Evolutionary conservation across 2,113 vertebrate genomes (phyloP), one percentile per base, ranked within the genome.

Genomic region (Hippolais icterina): DNA sequence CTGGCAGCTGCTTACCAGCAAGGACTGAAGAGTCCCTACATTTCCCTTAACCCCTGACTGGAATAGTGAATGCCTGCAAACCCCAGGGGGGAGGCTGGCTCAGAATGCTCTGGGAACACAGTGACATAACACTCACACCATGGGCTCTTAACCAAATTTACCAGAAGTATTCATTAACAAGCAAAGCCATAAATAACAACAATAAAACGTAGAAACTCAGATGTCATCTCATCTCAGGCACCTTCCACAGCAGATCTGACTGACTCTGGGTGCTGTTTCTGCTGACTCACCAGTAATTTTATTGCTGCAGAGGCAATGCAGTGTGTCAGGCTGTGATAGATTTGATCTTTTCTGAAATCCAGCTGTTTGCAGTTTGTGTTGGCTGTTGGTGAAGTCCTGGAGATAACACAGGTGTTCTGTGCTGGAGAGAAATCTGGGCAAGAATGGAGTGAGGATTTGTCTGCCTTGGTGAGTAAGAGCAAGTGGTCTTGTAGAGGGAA

Each of bases 271-370:
- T 83, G 65, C 35, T 54, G 33, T 88, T 95, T 89, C 56, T 95
- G 92, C 79, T 93, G 59, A 89, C 57, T 52, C 41, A 75, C 25
- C 74, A 70, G 68, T 41, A 86, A 94, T 88, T 95, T 91, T 80
- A 82, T 56, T 71, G 74, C 89, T 91, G 74, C 39, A 89, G 78
- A 92, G 83, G 71, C 81, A 79, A 42, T 1, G 14, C 50, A 86
- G n/a, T 0, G 0, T 90, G 74, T 81, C 86, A 89, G 25, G 50
- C 22, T 42, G 18, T 64, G 80, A 85, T 12, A 71, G 49, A 87
- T 79, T 49, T 72, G 59, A 57, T 68, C 41, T 91, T 92, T 96
- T 92, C 83, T 90, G 86, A 94, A 78, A 87, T 85, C 66, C 91
- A 94, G 66, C 65, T 94, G 71, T 82, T 80, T 77, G 76, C 46